phyloP scores from a whole-genome alignment of 2,888 invertebrate species.

The Tuberolachnus salignus region DNA sequence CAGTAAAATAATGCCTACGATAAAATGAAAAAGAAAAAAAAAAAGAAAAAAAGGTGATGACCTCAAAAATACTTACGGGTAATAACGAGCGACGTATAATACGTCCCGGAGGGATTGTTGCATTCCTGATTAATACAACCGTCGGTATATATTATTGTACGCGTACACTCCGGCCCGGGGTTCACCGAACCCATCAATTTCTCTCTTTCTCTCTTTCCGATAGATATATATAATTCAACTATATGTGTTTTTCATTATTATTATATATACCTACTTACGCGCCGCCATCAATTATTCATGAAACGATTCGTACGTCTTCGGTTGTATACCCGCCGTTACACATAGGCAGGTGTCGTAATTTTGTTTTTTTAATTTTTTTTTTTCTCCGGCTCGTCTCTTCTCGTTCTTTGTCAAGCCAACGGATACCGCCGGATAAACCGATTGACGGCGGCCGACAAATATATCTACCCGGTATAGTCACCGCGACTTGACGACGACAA shows the following conservation, averaged over 20 bases:
- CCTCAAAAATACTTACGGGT: background rate
- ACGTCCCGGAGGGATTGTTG: constrained; percentile 29
- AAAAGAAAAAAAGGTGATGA: no score
- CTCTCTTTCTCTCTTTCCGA: constrained; percentile 17
- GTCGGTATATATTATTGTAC: no score
- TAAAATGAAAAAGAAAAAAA: no score
- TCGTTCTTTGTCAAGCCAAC: no score
- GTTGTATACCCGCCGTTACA: background rate
- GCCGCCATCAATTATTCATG: constrained; percentile 23
- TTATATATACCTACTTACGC: no score
- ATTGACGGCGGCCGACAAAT: constrained; percentile 16
- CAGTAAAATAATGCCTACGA: constrained; percentile 2
- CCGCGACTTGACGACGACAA: no score
- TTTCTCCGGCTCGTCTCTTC: no score
- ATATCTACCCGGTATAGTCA: background rate
- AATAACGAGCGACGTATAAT: no score
- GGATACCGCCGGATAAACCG: background rate
- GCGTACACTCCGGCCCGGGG: constrained; percentile 9
- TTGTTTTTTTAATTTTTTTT: background rate
- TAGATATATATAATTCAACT: background rate
- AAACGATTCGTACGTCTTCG: background rate
- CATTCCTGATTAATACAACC: constrained; percentile 43
- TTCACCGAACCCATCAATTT: constrained; percentile 45
- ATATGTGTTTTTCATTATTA: background rate
- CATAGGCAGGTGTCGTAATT: no score